Evolutionary conservation across 1,140 invertebrate genomes (phyloP).

Genomic region (Caerostris darwini): DNA sequence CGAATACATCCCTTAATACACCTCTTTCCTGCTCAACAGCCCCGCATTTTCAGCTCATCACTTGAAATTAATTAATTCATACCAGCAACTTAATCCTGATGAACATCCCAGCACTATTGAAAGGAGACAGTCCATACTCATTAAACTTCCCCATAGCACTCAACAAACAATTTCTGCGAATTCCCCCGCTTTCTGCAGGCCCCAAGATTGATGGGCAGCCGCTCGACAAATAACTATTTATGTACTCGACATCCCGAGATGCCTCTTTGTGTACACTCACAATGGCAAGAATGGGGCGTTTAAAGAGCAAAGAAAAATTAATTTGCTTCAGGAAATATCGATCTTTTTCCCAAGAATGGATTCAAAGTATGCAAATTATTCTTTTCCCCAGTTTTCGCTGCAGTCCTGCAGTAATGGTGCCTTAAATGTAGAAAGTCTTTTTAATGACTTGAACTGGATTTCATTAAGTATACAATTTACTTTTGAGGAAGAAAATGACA

Average conservation of each 20-base stretch:
- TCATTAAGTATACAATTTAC: background rate
- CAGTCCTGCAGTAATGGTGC: background rate
- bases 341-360: background rate
- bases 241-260: background rate
- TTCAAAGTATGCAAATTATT: background rate
- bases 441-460: background rate
- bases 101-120: too few species aligned
- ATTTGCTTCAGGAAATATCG: background rate
- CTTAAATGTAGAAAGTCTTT: background rate
- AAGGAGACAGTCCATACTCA: too few species aligned
- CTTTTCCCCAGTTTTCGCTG: background rate
- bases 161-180: background rate
- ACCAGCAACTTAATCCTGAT: too few species aligned
- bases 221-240: background rate
- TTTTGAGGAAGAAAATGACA: background rate
- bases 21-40: too few species aligned
- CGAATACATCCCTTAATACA: too few species aligned
- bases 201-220: background rate
- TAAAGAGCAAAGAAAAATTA: conserved; percentile 3
- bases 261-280: background rate
- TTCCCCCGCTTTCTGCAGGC: background rate
- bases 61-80: too few species aligned
- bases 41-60: background rate
- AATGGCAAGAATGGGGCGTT: background rate
- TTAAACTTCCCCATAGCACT: too few species aligned